Percentiles rank a stretch among this genome's conserved stretches.
Conservation (phyloP, 2,888 invertebrate species). For the Erebia palarica region DNA sequence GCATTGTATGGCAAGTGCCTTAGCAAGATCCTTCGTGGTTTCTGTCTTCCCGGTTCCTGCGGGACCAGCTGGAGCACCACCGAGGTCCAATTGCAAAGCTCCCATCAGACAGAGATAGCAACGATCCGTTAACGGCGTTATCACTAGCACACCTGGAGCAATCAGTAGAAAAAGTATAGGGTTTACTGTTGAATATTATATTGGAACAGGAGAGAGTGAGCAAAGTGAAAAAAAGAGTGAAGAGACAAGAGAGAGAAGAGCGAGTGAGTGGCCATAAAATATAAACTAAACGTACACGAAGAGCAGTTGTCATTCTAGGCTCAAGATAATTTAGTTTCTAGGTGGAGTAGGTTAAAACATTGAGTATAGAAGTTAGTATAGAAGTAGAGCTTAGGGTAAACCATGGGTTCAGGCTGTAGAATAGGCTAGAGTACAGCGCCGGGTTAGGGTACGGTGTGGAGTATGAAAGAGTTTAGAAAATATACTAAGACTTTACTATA, state of each 20-base stretch:
- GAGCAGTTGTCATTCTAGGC: no score
- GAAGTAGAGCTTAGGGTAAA: neutral
- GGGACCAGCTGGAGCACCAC: constrained; percentile 95
- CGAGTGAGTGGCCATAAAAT: no score
- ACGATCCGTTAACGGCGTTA: constrained; percentile 94
- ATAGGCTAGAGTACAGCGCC: neutral
- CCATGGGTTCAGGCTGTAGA: neutral
- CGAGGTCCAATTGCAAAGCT: constrained; percentile 92
- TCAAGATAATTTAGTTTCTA: no score
- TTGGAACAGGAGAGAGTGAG: no score
- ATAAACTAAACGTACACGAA: no score
- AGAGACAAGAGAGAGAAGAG: no score
- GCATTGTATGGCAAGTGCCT: constrained; percentile 93
- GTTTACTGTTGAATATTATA: no score
- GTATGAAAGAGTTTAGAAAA: no score
- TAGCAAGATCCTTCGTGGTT: constrained; percentile 94
- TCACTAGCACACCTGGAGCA: constrained; percentile 86
- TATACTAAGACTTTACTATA: no score
- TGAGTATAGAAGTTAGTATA: no score
- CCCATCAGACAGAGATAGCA: constrained; percentile 96
- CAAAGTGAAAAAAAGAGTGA: no score
- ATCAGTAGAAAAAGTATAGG: neutral
- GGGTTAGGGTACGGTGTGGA: neutral
- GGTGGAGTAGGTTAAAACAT: no score
- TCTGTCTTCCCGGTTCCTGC: constrained; percentile 94